Evolutionary conservation across 2,888 invertebrate genomes (phyloP).

Genomic region (Leptinotarsa peninsularis): DNA sequence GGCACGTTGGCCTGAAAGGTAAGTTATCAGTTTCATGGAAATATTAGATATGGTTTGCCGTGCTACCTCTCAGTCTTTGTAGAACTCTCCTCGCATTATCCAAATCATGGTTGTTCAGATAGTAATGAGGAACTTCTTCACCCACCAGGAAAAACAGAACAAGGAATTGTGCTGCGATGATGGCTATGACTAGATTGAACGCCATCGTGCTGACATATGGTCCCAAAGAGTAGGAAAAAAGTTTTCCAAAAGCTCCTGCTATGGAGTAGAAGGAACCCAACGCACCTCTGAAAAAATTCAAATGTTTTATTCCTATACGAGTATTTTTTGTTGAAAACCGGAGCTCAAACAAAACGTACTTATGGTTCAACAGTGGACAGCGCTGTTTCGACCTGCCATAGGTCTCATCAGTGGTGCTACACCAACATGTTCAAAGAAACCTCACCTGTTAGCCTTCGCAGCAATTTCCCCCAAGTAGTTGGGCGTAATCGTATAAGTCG

Average conservation of each 20-base stretch:
- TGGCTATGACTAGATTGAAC: slow-evolving; percentile 71
- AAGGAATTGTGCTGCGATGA: slow-evolving; percentile 66
- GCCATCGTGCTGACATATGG: slow-evolving; percentile 76
- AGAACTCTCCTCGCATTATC: slow-evolving; percentile 75
- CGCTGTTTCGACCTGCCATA: too few species aligned
- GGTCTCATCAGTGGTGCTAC: too few species aligned
- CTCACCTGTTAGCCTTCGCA: slow-evolving; percentile 82
- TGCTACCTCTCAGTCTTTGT: slow-evolving; percentile 74
- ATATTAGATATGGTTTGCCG: slow-evolving; percentile 57
- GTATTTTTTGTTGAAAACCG: too few species aligned
- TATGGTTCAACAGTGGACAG: too few species aligned
- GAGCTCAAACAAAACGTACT: too few species aligned
- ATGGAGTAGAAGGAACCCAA: not conserved
- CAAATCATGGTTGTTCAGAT: slow-evolving; percentile 70
- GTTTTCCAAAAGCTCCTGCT: slow-evolving; percentile 82
- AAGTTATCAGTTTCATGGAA: too few species aligned
- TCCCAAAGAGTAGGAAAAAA: slow-evolving; percentile 78
- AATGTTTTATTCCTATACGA: not conserved
- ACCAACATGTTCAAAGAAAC: slow-evolving; percentile 74
- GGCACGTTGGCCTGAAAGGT: not conserved
- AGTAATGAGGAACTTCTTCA: slow-evolving; percentile 85
- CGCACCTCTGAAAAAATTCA: not conserved
- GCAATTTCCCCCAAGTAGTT: slow-evolving; percentile 90
- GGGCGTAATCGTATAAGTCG: slow-evolving; percentile 80
- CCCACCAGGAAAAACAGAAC: slow-evolving; percentile 76